Conservation (phyloP, 2,113 vertebrate species). For the western clawed frog (Xenopus tropicalis) region UCB_Xtro_10.0 CM004446.2:139812001-139812500, state of each 20-base stretch:
- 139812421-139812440: no score
- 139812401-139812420: no score
- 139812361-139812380: no score
- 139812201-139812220: no score
- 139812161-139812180: not conserved
- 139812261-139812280: not conserved
- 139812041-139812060: constrained; percentile 33
- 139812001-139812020: constrained; percentile 11
- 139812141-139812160: constrained; percentile 19
- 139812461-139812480: no score
- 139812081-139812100: constrained; percentile 41
- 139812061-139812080: constrained; percentile 31
- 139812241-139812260: constrained; percentile 2
- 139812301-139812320: no score
- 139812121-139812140: constrained; percentile 25
- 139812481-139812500: no score
- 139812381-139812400: no score
- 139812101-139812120: not conserved
- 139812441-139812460: no score
- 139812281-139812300: no score
- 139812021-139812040: constrained; percentile 20
- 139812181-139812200: not conserved
- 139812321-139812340: no score
- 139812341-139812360: no score
- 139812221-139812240: not conserved